Conservation (phyloP, 1,140 invertebrate species). For the Solenopsis fugax region DNA sequence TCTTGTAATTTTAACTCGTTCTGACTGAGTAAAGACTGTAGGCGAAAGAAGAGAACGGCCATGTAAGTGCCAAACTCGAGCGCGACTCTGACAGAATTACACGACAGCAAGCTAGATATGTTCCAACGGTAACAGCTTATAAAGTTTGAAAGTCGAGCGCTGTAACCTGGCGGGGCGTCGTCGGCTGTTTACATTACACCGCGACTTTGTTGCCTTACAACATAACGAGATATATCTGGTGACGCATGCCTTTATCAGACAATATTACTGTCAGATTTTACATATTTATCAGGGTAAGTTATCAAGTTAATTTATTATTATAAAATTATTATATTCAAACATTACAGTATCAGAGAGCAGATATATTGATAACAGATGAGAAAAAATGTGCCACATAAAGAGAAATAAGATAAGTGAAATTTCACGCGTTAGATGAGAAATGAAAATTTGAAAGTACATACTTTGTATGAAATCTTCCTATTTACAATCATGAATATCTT, state of each 20-base stretch:
- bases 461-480: background rate
- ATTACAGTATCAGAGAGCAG: background rate
- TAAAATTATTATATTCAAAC: background rate
- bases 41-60: slow-evolving; percentile 36
- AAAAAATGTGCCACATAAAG: background rate
- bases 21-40: slow-evolving; percentile 7
- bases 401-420: background rate
- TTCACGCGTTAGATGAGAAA: background rate
- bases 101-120: slow-evolving; percentile 17
- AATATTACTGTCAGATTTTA: background rate
- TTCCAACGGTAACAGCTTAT: slow-evolving; percentile 20
- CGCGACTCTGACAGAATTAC: slow-evolving; percentile 35
- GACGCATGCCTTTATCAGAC: no score
- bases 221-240: background rate
- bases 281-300: background rate
- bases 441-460: no score
- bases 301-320: slow-evolving; percentile 3
- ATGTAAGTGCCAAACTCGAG: slow-evolving; percentile 22
- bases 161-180: slow-evolving; percentile 19
- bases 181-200: slow-evolving; percentile 43
- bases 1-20: background rate
- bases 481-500: background rate
- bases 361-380: background rate
- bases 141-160: slow-evolving; percentile 43
- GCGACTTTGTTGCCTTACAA: slow-evolving; percentile 20